Base-by-base conservation (phyloP, 2,888 invertebrate species). In the Nomada goodeniana region DNA sequence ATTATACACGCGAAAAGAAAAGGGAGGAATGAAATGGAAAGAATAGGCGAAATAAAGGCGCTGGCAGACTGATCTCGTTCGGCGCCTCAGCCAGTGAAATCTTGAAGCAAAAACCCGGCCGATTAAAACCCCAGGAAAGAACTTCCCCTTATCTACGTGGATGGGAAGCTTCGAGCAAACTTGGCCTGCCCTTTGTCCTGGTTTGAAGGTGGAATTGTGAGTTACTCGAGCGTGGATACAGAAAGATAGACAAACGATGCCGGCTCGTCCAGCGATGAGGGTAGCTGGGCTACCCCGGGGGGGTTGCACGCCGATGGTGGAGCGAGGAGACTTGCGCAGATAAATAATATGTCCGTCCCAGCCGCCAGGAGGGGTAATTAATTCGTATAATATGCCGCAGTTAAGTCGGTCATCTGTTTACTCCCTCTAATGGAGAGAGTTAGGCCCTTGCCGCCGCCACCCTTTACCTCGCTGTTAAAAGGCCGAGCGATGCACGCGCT, bases 361-460 rank as follows among this genome's bases (percentile, higher is more conserved):
- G 90, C 84, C 80, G 87, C 83, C 84, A 2, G 77, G 84, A 72
- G 83, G 88, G 91, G 90, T 93, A 93, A 93, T 93, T 93, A 93
- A 93, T 93, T 92, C 92, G 93, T 91, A 93, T 93, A 93, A 93
- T 93, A 93, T 93, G 91, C 92, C 91, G 90, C 87, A 93, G 93
- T 93, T 93, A 93, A 93, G 92, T 93, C 88, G 90, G 91, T 93
- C 92, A 93, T 93, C 92, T 90, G 91, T 93, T 87, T 84, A 23
- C 87, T 86, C 86, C 88, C 86, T 82, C 80, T 83, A 36, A 47
- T 42, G 76, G 44, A 47, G 60, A 63, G 65, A 82, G 72, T 55
- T 78, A 61, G 23, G 82, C 81, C 72, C 11, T 73, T 23, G 86
- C 79, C 42, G 47, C 42, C 23, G 13, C 26, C 36, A 26, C 36